Evolutionary conservation across 1,140 invertebrate genomes (phyloP).

Genomic region (Prorops nasuta): DNA sequence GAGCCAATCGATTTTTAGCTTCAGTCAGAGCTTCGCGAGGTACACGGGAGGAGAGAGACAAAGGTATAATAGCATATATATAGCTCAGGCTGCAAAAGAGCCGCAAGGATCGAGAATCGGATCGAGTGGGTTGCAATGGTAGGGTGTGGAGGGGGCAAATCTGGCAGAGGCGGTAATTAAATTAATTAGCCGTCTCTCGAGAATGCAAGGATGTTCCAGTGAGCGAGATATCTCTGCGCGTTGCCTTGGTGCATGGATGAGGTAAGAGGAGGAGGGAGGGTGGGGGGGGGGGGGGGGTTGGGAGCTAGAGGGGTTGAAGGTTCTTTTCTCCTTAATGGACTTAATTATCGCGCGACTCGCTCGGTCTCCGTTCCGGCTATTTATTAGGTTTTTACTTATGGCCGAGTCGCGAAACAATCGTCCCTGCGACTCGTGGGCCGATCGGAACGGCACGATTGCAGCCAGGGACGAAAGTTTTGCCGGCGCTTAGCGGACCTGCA

Average conservation of each 20-base stretch:
- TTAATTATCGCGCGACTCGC: conserved; percentile 37
- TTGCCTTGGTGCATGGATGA: neutral
- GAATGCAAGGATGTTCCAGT: conserved; percentile 39
- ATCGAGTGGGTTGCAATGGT: conserved; percentile 3
- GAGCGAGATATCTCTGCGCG: conserved; percentile 13
- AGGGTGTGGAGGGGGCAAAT: conserved; percentile 29
- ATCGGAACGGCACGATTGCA: neutral
- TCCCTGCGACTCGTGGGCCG: conserved; percentile 7
- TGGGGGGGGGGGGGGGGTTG: neutral
- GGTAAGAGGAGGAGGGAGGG: neutral
- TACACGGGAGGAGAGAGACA: conserved; percentile 8
- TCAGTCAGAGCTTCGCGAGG: no score
- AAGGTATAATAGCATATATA: no score
- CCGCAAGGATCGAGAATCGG: conserved; percentile 1
- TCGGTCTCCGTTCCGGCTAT: conserved; percentile 22
- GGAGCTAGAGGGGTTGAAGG: conserved; percentile 9
- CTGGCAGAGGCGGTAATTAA: conserved; percentile 47
- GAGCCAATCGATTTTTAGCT: no score
- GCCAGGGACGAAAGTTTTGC: conserved; percentile 15
- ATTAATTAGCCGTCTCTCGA: conserved; percentile 53
- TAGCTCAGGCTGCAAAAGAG: no score
- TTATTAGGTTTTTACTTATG: conserved; percentile 45
- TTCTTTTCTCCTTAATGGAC: conserved; percentile 43
- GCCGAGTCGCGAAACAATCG: conserved; percentile 30
- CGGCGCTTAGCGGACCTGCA: conserved; percentile 6